These are phyloP conservation scores for Tryphoninae sp. DNA, from an alignment of 2,888 invertebrate species.

Conservation along the genomic window DNA sequence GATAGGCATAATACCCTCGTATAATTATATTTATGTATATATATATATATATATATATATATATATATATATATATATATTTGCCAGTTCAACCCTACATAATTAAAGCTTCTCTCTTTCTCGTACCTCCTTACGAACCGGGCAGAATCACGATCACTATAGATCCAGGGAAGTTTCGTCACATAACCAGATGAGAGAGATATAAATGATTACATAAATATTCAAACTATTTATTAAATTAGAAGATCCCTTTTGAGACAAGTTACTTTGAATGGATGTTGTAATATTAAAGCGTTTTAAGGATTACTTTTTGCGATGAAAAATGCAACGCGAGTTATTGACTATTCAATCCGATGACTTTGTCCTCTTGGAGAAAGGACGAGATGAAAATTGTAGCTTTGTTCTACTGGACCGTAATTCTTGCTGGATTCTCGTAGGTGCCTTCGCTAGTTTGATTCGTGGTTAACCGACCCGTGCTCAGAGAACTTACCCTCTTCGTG, in stretches of 20 bases:
- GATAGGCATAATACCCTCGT: slow-evolving; percentile 35
- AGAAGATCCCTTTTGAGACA: not conserved
- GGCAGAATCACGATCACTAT: slow-evolving; percentile 1
- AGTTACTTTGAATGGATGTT: too few species aligned
- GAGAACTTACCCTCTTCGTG: not conserved
- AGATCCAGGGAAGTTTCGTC: slow-evolving; percentile 13
- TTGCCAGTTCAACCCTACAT: not conserved
- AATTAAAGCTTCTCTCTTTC: slow-evolving; percentile 1
- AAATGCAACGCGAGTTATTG: not conserved
- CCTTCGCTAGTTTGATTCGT: slow-evolving; percentile 9
- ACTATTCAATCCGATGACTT: not conserved
- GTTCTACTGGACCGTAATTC: slow-evolving; percentile 11
- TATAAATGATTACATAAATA: not conserved
- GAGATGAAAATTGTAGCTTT: slow-evolving; percentile 2
- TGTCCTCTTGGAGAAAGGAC: not conserved
- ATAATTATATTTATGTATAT: slow-evolving; percentile 2
- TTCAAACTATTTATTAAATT: slow-evolving; percentile 6
- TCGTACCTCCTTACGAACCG: slow-evolving; percentile 6
- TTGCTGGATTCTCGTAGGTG: slow-evolving; percentile 1
- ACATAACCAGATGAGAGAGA: not conserved
- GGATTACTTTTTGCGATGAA: not conserved
- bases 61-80: slow-evolving; percentile 6
- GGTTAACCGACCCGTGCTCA: slow-evolving; percentile 6
- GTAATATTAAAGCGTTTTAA: too few species aligned
- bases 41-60: slow-evolving; percentile 9